phyloP scores from a whole-genome alignment of 1,140 invertebrate genomes.

The Lepeophtheirus salmonis region DNA sequence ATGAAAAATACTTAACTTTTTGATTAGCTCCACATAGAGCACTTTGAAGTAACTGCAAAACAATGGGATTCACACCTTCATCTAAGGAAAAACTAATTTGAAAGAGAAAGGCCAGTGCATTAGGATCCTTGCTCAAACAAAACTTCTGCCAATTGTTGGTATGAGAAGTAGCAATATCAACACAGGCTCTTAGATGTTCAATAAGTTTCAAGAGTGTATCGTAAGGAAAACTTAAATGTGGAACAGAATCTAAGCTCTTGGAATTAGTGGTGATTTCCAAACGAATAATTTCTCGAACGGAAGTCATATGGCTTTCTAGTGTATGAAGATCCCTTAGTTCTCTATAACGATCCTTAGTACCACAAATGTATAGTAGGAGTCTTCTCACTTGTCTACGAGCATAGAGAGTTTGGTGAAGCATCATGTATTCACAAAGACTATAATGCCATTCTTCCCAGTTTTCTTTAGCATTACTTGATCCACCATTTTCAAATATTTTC shows the following conservation, averaged over 20 bases:
- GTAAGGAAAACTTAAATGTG: constrained; percentile 43
- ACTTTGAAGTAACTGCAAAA: constrained; percentile 68
- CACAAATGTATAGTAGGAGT: constrained; percentile 75
- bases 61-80: constrained; percentile 76
- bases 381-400: constrained; percentile 44
- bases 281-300: constrained; percentile 4
- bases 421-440: constrained; percentile 86
- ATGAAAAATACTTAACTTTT: constrained; percentile 27
- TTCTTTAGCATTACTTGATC: neutral
- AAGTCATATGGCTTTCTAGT: constrained; percentile 37
- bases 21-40: constrained; percentile 59
- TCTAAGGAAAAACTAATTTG: constrained; percentile 60
- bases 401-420: constrained; percentile 44
- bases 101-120: constrained; percentile 53
- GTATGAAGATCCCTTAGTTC: constrained; percentile 81
- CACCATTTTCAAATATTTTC: constrained; percentile 29
- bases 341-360: constrained; percentile 84
- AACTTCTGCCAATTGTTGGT: constrained; percentile 60
- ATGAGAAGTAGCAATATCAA: constrained; percentile 73
- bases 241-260: constrained; percentile 25
- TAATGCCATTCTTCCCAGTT: constrained; percentile 41
- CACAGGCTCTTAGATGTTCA: constrained; percentile 81
- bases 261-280: constrained; percentile 19
- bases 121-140: constrained; percentile 11
- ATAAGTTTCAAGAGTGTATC: constrained; percentile 76